Base-by-base conservation (phyloP, 1,140 invertebrate genomes). In the Dreissena rostriformis region DNA sequence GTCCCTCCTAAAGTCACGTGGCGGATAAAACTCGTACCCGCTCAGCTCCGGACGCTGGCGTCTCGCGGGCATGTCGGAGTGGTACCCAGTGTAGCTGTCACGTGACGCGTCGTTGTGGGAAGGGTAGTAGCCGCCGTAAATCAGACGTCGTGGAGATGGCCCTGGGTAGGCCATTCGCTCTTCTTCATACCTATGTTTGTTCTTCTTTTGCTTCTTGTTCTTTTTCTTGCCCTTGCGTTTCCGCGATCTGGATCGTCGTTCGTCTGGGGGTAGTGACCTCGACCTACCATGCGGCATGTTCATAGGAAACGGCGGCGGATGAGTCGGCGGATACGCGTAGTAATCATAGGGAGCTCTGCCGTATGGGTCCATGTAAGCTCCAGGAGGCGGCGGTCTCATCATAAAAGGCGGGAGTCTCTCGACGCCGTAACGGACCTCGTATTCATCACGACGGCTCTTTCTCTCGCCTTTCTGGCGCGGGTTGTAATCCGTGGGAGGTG, bases 401-500 rank as follows among this genome's bases (percentile, higher is more conserved):
- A 39, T 39, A 39, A 39, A 39, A 0, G 17, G 67, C 28, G 51
- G 67, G n/a, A 74, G 26, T 22, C 66, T 61, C 19, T 29, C 63
- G 19, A 80, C 70, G 29, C 52, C 82, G 65, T 84, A 86, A 22
- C 82, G 77, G n/a, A 77, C 85, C 39, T 90, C 88, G 75, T 89
- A 88, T 51, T 88, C 82, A 39, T 91, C 90, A 10, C 86, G 68
- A 71, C 91, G 82, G 79, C 91, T 92, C 61, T 88, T 66, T n/a
- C 88, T 83, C 39, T 85, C 61, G 63, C 65, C 79, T 70, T 71
- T 82, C 26, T 61, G 51, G 15, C 52, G 39, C 39, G 65, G 15
- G 17, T 91, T 90, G 79, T 92, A 91, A 74, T 92, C 91, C 12
- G 86, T 87, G 8, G 91, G 90, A 17, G 91, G 91, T 1, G 89